phyloP scores from a whole-genome alignment of 2,888 invertebrate genomes.

The Sesamia inferens region DNA sequence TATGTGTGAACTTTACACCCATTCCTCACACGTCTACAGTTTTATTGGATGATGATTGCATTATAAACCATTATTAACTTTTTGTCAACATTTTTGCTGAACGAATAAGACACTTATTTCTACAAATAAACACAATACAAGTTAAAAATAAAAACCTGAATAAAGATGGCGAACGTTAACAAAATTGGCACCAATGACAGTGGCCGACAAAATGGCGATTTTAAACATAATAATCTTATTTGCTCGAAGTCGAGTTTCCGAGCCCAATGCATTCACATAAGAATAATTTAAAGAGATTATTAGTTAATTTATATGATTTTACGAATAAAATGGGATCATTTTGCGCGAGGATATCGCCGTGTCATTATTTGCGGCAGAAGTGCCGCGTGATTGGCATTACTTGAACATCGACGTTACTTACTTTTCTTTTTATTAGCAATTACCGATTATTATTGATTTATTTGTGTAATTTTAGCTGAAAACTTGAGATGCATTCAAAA shows the following conservation, averaged over 20 bases:
- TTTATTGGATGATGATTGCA: too few relatives aligned
- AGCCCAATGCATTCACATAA: constrained; percentile 54
- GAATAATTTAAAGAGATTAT: constrained; percentile 78
- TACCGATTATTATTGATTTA: too few relatives aligned
- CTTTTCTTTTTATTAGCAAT: background rate
- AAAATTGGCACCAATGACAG: constrained; percentile 38
- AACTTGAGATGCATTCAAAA: background rate
- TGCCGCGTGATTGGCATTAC: constrained; percentile 34
- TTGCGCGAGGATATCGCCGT: constrained; percentile 44
- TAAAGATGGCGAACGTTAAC: constrained; percentile 45
- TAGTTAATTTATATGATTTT: constrained; percentile 80
- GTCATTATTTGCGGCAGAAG: constrained; percentile 34
- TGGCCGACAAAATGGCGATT: constrained; percentile 46
- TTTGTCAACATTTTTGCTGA: background rate
- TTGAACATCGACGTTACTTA: constrained; percentile 50
- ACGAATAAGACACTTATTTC: background rate
- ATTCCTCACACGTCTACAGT: too few relatives aligned
- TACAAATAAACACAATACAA: constrained; percentile 13
- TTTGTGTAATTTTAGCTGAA: background rate
- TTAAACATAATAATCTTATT: constrained; percentile 40
- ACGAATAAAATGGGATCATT: constrained; percentile 66
- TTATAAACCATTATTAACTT: background rate
- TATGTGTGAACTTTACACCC: too few relatives aligned
- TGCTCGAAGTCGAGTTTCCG: constrained; percentile 40
- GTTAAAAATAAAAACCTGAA: constrained; percentile 25